Conservation (phyloP, 1,140 invertebrate species). For the Batillaria attramentaria region DNA sequence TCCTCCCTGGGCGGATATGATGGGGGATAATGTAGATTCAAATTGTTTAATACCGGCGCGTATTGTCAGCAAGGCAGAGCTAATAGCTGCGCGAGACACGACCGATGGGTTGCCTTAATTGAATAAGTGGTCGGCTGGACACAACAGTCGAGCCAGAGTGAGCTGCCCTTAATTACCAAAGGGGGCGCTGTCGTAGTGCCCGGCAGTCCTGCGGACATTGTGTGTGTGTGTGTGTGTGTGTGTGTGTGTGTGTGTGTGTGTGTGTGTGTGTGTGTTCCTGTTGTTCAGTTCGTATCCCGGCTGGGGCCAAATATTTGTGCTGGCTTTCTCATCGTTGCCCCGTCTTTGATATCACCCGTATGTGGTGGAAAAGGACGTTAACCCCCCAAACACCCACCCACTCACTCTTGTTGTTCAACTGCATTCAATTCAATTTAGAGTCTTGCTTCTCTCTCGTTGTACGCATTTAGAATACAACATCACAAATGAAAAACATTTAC, state of each 20-base stretch:
- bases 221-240: not conserved
- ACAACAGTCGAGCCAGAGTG: not conserved
- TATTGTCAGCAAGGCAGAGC: not conserved
- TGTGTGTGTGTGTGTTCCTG: not conserved
- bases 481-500: no score
- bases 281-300: no score
- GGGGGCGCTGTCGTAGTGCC: not conserved
- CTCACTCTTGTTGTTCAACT: no score
- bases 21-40: conserved; percentile 1
- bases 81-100: conserved; percentile 15
- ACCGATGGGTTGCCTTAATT: not conserved
- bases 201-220: not conserved
- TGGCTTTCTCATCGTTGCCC: no score
- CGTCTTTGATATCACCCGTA: no score
- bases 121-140: conserved; percentile 7
- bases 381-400: no score
- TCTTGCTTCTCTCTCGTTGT: no score
- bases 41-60: conserved; percentile 11
- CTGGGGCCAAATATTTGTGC: no score
- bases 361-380: no score
- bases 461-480: no score
- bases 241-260: conserved; percentile 18
- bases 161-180: not conserved
- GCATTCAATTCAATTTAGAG: no score
- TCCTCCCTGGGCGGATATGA: conserved; percentile 18